phyloP scores from a whole-genome alignment of 2,888 invertebrate genomes.

The Altica lythri region DNA sequence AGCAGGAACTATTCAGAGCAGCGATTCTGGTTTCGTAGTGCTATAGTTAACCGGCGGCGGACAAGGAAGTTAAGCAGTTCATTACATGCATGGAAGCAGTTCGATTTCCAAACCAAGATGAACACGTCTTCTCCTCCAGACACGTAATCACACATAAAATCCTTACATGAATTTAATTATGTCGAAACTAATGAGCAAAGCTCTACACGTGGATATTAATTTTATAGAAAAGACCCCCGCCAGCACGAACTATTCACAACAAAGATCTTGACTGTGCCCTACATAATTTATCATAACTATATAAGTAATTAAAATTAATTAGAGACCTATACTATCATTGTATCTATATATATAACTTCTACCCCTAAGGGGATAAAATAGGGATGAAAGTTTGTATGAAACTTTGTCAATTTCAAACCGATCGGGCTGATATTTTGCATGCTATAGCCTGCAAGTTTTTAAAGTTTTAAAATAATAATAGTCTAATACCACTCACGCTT shows the following conservation, averaged over 20 bases:
- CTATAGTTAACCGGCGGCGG: constrained; percentile 4
- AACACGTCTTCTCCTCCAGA: constrained; percentile 11
- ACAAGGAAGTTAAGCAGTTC: constrained; percentile 12
- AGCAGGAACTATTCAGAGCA: constrained; percentile 31
- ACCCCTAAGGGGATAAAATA: background rate
- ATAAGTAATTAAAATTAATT: too few species aligned
- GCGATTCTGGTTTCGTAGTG: constrained; percentile 12
- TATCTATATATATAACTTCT: too few species aligned
- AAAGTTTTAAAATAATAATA: too few species aligned
- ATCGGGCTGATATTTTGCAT: too few species aligned
- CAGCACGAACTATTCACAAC: background rate
- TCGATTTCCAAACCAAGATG: constrained; percentile 11
- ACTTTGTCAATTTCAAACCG: too few species aligned
- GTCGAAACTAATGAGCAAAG: constrained; percentile 12
- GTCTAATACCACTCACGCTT: too few species aligned
- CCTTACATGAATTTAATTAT: constrained; percentile 21
- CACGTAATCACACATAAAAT: constrained; percentile 13
- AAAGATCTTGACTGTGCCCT: constrained; percentile 1
- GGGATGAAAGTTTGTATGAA: background rate
- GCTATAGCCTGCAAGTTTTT: too few species aligned
- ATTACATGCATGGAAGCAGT: constrained; percentile 12
- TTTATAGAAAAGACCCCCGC: constrained; percentile 5
- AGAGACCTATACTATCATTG: background rate
- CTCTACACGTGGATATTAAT: constrained; percentile 12
- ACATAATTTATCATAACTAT: too few species aligned